A percentile compares a stretch with the other conserved stretches of the same genome.
phyloP scores from a whole-genome alignment of 2,113 vertebrate genomes.

The Leuciscus idus region DNA sequence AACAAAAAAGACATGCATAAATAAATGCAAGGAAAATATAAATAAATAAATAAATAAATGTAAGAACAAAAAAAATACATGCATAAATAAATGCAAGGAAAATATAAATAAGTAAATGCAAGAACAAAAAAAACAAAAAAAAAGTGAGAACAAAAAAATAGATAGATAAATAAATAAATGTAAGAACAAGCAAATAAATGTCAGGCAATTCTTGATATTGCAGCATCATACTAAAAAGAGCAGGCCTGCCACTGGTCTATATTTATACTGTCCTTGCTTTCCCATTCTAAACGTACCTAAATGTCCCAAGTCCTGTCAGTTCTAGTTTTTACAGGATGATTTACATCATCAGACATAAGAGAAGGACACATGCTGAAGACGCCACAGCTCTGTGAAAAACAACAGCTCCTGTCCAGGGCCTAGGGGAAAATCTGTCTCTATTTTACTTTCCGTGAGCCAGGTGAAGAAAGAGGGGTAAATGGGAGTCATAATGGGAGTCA shows the following conservation, averaged over 20 bases:
- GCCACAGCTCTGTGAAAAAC: background rate
- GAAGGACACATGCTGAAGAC: background rate
- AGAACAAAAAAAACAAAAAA: no score
- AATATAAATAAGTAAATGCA: no score
- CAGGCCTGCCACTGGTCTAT: background rate
- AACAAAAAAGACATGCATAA: no score
- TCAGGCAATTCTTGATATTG: background rate
- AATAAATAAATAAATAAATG: no score
- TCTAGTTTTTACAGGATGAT: background rate
- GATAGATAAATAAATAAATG: no score
- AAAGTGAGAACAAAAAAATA: no score
- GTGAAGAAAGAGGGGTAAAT: conserved; percentile 66
- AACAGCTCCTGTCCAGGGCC: background rate
- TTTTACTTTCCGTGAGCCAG: conserved; percentile 31
- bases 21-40: no score
- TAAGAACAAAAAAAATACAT: no score
- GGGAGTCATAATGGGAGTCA: conserved; percentile 47
- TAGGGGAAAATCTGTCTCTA: conserved; percentile 36
- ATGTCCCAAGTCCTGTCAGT: background rate
- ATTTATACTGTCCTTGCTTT: background rate
- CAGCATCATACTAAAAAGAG: background rate
- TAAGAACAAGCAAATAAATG: no score
- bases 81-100: no score
- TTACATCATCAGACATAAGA: background rate
- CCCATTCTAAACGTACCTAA: background rate